phyloP scores from a whole-genome alignment of 2,113 vertebrate species.

The Salvelinus fontinalis region DNA sequence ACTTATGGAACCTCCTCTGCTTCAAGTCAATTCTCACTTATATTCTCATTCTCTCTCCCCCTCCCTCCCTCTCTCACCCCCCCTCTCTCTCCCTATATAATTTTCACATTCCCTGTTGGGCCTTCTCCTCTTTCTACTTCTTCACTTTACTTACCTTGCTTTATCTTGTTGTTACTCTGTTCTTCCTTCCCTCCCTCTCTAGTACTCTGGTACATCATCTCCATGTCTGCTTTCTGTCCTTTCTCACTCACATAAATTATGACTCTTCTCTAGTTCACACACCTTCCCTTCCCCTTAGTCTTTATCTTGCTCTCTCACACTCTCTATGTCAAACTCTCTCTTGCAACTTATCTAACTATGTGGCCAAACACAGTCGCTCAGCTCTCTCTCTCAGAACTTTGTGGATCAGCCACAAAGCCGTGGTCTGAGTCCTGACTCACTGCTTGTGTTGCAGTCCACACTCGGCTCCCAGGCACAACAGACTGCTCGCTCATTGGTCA shows the following conservation, averaged over 20 bases:
- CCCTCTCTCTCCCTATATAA: background rate
- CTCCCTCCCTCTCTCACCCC: no score
- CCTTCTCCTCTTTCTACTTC: background rate
- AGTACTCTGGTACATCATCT: background rate
- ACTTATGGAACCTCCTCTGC: background rate
- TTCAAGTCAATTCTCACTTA: conserved; percentile 20
- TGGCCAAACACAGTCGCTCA: background rate
- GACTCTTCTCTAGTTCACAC: no score
- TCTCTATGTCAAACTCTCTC: background rate
- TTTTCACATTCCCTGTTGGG: background rate
- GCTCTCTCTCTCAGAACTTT: conserved; percentile 4
- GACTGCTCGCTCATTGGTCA: background rate
- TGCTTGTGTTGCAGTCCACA: background rate
- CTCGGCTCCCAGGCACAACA: background rate
- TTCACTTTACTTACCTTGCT: background rate
- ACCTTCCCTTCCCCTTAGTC: background rate
- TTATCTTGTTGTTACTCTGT: background rate
- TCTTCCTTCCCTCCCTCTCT: background rate
- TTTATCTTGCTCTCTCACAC: background rate
- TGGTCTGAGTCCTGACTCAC: conserved; percentile 2
- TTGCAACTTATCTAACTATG: no score
- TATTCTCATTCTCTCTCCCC: background rate
- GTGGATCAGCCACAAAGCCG: background rate
- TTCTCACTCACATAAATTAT: no score
- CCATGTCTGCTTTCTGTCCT: background rate